Base-by-base conservation (phyloP, 2,888 invertebrate genomes). In the Caenorhabditis sulstoni region DNA sequence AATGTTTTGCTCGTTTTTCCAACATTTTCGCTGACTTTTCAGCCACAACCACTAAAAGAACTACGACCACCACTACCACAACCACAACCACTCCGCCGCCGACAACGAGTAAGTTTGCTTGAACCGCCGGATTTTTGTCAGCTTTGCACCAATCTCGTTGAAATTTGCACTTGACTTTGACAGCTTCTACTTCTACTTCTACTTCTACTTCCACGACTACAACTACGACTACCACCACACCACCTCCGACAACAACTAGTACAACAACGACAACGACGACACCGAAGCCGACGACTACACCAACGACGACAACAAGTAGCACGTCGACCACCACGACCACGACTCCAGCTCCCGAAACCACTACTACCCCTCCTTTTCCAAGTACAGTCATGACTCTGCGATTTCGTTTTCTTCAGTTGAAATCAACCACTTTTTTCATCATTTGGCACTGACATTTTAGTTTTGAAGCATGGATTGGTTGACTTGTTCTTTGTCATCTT, bases 1-100 rank as follows among this genome's bases (percentile, higher is more conserved):
- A 4, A 14, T 37, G 18, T 20, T 20, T 58, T 58, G 44, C 41
- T 39, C 41, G 44, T 20, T 20, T 39, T 22, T 37, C n/a, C 41
- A 41, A 64, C 44, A 59, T 35, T 47, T 47, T 11, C 18, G 45
- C 45, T 35, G 47, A 45, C 53, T 47, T 67, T 49, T 53, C 58
- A 58, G 58, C 58, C 11, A 64, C 73, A 5, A 73, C 73, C 22
- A 73, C 71, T 12, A 29, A n/a, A 52, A 52, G 16, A 55, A 44
- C 62, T 12, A 49, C 62, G 3, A 57, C 75, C 0, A 59, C 78
- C 0, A 67, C 81, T 1, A 75, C 81, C 2, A 78, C 81, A 16
- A 78, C 80, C 0, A 82, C 82, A 1, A 82, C 76, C 1, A 79
- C 82, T 4, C 64, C 79, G 8, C 73, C 79, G 5, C 65, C 81